Conservation (phyloP, 2,888 invertebrate species). For the Congeria kusceri region DNA sequence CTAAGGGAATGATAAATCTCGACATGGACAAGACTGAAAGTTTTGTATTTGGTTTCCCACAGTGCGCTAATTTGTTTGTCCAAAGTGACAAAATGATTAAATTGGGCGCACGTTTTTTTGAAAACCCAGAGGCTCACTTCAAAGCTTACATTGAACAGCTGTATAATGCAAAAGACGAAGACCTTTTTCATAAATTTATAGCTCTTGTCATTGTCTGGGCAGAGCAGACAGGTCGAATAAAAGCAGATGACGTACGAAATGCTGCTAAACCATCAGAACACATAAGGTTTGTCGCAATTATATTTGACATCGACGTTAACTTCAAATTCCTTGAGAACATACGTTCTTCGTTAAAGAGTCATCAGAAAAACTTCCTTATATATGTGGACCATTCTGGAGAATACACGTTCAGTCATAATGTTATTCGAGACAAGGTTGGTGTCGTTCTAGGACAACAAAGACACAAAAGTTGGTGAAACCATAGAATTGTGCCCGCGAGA, state of each 20-base stretch:
- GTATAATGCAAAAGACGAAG: slow-evolving; percentile 6
- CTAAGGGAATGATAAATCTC: background rate
- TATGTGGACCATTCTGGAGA: slow-evolving; percentile 4
- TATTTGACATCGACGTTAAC: slow-evolving; percentile 21
- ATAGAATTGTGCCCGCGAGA: slow-evolving; percentile 33
- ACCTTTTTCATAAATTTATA: slow-evolving; percentile 28
- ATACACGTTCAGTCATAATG: slow-evolving; percentile 44
- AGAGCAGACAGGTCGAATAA: slow-evolving; percentile 13
- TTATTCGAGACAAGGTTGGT: slow-evolving; percentile 46
- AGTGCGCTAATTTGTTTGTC: slow-evolving; percentile 33
- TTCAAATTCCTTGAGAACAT: slow-evolving; percentile 3
- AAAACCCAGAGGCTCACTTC: slow-evolving; percentile 19
- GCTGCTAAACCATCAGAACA: background rate
- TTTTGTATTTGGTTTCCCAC: slow-evolving; percentile 40
- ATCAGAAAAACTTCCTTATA: slow-evolving; percentile 17
- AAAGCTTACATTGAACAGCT: slow-evolving; percentile 26
- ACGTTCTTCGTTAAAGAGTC: background rate
- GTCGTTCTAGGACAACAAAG: slow-evolving; percentile 34
- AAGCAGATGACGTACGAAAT: slow-evolving; percentile 15
- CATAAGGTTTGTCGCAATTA: slow-evolving; percentile 10
- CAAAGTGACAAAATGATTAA: slow-evolving; percentile 9
- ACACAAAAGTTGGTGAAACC: slow-evolving; percentile 13
- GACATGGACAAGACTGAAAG: background rate
- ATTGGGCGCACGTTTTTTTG: slow-evolving; percentile 24
- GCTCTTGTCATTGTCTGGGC: slow-evolving; percentile 40